Base-by-base conservation (phyloP, 2,113 vertebrate genomes). In the Zapus hudsonius region DNA sequence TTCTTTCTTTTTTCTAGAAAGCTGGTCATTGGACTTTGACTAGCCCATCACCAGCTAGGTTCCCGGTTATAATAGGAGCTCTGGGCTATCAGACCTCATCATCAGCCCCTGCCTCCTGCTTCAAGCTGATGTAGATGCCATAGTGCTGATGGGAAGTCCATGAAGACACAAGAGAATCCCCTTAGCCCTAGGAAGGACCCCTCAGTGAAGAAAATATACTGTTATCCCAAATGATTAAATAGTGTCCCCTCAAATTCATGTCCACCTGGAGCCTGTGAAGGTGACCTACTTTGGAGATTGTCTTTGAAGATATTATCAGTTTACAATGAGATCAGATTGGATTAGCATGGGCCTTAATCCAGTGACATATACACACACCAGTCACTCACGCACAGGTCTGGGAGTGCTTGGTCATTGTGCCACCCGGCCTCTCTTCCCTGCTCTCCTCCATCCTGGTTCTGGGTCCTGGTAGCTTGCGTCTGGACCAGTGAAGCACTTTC, bases 241-340 rank as follows among this genome's bases (percentile, higher is more conserved):
- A 1, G 6, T 44, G 15, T 64, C 19, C 33, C 87, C 69, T 20
- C 64, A 25, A 57, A 36, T 36, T 64, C 55, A 29, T 61, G n/a
- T 61, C 42, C 16, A 55, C n/a, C 25, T 61, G 20, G 75, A 89
- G 75, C 75, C 55, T 74, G 3, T 40, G 81, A 74, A 52, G 76
- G 29, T 75, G 73, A 36, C 38, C 74, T 78, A 29, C 15, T 79
- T 86, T 11, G 64, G 44, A 93, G 72, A 76, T 42, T 23, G 33
- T 70, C 76, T 83, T 91, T 63, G n/a, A 70, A 84, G 75, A 74
- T 79, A 15, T 86, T 73, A 64, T 73, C 31, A 47, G 15, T 83
- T 75, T 90, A 67, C 72, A 36, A 78, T 59, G 75, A 64, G 75
- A 38, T 67, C 10, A 19, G 40, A 5, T 25, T 33, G n/a, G 74